A percentile compares a stretch with the other conserved stretches of the same genome.
Evolutionary conservation across 2,797 vertebrate genomes (phyloP).

Genomic region (Lacerta agilis): DNA sequence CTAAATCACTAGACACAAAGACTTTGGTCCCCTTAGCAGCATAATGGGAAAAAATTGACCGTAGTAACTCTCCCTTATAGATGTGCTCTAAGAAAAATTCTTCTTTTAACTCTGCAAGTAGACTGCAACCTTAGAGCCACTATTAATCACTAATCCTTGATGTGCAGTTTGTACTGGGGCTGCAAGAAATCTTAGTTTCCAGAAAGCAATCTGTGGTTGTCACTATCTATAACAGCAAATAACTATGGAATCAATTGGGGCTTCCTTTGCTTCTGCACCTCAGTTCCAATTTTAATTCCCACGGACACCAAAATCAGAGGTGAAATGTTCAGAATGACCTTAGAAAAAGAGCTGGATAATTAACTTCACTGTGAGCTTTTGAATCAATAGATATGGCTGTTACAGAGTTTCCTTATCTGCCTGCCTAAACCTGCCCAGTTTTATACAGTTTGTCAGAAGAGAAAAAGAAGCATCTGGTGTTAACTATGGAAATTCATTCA

Average conservation of each 20-base stretch:
- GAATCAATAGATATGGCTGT: not conserved
- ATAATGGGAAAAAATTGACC: constrained; percentile 8
- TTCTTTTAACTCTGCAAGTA: not conserved
- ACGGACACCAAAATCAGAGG: not conserved
- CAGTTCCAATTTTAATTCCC: not conserved
- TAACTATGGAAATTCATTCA: not conserved
- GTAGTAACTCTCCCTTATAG: not conserved
- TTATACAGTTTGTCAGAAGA: not conserved
- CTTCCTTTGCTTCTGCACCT: not conserved
- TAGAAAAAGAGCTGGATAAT: constrained; percentile 9
- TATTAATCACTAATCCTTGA: not conserved
- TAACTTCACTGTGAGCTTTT: constrained; percentile 7
- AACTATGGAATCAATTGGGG: not conserved
- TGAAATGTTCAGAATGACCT: constrained; percentile 10
- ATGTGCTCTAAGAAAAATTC: constrained; percentile 13
- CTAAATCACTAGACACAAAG: not conserved
- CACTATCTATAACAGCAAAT: constrained; percentile 4
- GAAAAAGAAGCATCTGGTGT: not conserved
- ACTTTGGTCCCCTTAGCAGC: not conserved
- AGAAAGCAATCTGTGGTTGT: constrained; percentile 5
- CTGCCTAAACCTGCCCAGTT: not conserved
- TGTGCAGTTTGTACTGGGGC: constrained; percentile 2
- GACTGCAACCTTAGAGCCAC: not conserved
- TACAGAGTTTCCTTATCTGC: not conserved
- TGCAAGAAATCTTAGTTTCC: not conserved